A percentile compares a stretch with the other conserved stretches of the same genome.
Conservation (phyloP, 2,113 vertebrate genomes). For the Pimephales promelas region DNA sequence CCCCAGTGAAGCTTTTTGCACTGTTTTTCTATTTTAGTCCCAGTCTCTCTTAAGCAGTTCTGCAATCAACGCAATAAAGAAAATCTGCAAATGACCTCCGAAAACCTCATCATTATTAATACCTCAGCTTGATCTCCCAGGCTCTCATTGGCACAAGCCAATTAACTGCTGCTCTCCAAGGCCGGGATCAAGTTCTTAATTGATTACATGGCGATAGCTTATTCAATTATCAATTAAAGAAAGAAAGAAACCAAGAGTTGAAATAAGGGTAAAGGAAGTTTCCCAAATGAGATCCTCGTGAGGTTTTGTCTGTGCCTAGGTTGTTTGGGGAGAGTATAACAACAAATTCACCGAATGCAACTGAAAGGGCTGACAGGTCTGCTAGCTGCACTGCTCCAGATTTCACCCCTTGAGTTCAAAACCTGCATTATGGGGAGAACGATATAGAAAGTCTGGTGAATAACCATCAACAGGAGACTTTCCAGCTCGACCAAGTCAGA, state of each 20-base stretch:
- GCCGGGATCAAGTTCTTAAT: constrained; percentile 68
- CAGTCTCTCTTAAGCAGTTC: constrained; percentile 58
- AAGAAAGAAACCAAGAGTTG: constrained; percentile 58
- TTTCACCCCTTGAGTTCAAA: constrained; percentile 39
- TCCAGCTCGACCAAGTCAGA: constrained; percentile 12
- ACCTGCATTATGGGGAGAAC: constrained; percentile 15
- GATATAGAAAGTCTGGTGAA: constrained; percentile 26
- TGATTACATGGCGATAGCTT: constrained; percentile 72
- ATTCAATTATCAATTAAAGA: constrained; percentile 75
- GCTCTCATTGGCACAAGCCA: constrained; percentile 73
- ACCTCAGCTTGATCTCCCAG: constrained; percentile 61
- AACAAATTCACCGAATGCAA: neutral
- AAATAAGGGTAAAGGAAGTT: constrained; percentile 51
- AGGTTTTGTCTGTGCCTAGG: constrained; percentile 13
- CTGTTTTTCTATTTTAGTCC: constrained; percentile 46
- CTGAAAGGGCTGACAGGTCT: constrained; percentile 21
- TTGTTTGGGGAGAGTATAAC: neutral
- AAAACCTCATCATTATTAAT: constrained; percentile 65
- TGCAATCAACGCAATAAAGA: constrained; percentile 67
- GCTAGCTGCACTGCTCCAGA: constrained; percentile 17
- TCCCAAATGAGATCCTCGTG: constrained; percentile 56
- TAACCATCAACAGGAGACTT: constrained; percentile 31
- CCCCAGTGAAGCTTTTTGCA: constrained; percentile 49
- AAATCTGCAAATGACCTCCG: constrained; percentile 66
- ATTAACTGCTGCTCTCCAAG: constrained; percentile 72